phyloP scores from a whole-genome alignment of 2,888 invertebrate genomes.

The Argyresthia goedartella region DNA sequence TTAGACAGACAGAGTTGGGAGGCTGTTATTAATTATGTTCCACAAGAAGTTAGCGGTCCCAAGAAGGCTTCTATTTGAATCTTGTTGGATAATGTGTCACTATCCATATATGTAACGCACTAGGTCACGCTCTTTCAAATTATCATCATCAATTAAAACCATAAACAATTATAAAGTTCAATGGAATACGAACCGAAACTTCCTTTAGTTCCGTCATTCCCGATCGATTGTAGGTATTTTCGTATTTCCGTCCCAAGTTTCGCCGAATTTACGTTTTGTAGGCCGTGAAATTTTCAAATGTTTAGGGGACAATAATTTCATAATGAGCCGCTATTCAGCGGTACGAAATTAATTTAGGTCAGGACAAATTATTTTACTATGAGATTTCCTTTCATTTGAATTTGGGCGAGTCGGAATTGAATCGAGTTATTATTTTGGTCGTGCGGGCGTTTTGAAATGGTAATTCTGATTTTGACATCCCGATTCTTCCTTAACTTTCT shows the following conservation, averaged over 20 bases:
- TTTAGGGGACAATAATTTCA: slow-evolving; percentile 20
- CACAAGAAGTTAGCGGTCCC: no score
- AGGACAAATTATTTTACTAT: slow-evolving; percentile 35
- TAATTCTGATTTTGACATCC: no score
- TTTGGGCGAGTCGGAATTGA: slow-evolving; percentile 22
- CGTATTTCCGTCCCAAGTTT: no score
- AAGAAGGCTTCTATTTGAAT: no score
- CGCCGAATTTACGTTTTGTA: no score
- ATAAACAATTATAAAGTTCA: not conserved
- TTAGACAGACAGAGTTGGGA: no score
- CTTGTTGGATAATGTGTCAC: no score
- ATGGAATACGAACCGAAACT: not conserved
- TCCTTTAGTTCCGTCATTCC: not conserved
- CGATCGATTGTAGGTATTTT: no score
- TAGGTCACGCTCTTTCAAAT: not conserved
- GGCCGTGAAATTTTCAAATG: no score
- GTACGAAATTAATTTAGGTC: slow-evolving; percentile 38
- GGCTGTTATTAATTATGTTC: no score
- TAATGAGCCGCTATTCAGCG: slow-evolving; percentile 28
- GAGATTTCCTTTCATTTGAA: slow-evolving; percentile 12
- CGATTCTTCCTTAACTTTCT: no score
- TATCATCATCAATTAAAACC: not conserved
- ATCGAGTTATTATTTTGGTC: slow-evolving; percentile 24
- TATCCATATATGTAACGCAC: no score
- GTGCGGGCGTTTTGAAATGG: slow-evolving; percentile 6